Base-by-base conservation (phyloP, 2,797 vertebrate species). In the Tenualosa ilisha region DNA sequence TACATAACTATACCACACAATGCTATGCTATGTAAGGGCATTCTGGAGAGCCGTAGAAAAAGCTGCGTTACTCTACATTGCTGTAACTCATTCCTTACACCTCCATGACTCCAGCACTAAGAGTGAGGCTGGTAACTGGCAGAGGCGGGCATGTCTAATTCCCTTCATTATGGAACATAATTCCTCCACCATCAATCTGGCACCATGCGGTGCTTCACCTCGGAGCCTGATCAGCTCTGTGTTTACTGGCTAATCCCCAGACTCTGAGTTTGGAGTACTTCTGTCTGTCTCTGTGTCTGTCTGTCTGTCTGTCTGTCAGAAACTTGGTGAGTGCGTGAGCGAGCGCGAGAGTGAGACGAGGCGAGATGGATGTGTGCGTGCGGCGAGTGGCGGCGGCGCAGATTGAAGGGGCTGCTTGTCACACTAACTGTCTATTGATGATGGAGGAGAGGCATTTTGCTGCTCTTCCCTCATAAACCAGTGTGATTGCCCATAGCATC, bases 401-500 rank as follows among this genome's bases (percentile, higher is more conserved):
- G 87, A 84, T 86, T 86, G 86, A 72, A 89, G 88, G 87, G 89
- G 85, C 84, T 82, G 84, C 86, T 88, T 88, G 88, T 91, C 90
- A 89, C 87, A 88, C 89, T 88, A 89, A 88, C 88, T 91, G 90
- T 89, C 89, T 89, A 88, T 87, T 89, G 86, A 89, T 90, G 90
- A 91, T 90, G 88, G 88, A 91, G 87, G 88, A 90, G 90, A 88
- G 86, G 87, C 88, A 88, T 89, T 91, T 91, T 88, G 88, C 89
- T 85, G 87, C 90, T 89, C 85, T 89, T 84, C 86, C 88, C 90
- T 91, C 91, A 92, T 94, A 91, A 93, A 94, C 91, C 91, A 88
- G 93, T 92, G 93, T 90, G 93, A 95, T 94, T 92, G 94, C 92
- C 94, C 94, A 94, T 94, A 94, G 94, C 94, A 94, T 94, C 91